A percentile compares a stretch with the other conserved stretches of the same genome.
These are phyloP conservation scores for Patella ulyssiponensis DNA, from an alignment of 2,888 invertebrate genomes.

Conservation along the genomic window DNA sequence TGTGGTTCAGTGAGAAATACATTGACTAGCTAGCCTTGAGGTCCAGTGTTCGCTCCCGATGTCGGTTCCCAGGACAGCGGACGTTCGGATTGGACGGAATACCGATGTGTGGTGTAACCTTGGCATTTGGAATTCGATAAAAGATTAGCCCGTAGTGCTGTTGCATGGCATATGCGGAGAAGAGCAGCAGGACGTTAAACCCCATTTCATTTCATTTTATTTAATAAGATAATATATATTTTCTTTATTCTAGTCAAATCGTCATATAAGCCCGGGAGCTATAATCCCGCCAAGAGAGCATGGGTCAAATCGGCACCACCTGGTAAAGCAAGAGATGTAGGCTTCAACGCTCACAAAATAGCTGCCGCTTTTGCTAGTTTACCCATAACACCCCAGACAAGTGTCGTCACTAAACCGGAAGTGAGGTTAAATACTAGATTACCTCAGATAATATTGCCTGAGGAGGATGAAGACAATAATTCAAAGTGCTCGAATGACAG, in stretches of 20 bases:
- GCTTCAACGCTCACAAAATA: conserved; percentile 19
- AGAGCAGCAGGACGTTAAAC: too few relatives aligned
- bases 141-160: too few relatives aligned
- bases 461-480: neutral
- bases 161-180: too few relatives aligned
- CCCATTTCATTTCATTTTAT: neutral
- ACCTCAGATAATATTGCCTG: neutral
- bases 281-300: conserved; percentile 41
- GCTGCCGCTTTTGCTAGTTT: neutral
- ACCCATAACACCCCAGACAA: neutral
- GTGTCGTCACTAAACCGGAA: neutral
- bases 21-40: too few relatives aligned
- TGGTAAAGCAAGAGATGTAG: conserved; percentile 20
- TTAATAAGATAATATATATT: neutral
- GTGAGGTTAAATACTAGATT: neutral
- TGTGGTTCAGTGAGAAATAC: too few relatives aligned
- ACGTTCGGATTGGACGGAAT: too few relatives aligned
- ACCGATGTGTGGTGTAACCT: too few relatives aligned
- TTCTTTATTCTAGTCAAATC: conserved; percentile 49
- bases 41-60: too few relatives aligned
- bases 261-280: conserved; percentile 46
- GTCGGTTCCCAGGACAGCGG: too few relatives aligned
- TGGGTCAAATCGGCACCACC: conserved; percentile 24
- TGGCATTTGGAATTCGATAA: too few relatives aligned
- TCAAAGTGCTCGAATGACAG: conserved; percentile 6